Evolutionary conservation across 1,140 invertebrate genomes (phyloP).

Genomic region (Luehdorfia chinensis): DNA sequence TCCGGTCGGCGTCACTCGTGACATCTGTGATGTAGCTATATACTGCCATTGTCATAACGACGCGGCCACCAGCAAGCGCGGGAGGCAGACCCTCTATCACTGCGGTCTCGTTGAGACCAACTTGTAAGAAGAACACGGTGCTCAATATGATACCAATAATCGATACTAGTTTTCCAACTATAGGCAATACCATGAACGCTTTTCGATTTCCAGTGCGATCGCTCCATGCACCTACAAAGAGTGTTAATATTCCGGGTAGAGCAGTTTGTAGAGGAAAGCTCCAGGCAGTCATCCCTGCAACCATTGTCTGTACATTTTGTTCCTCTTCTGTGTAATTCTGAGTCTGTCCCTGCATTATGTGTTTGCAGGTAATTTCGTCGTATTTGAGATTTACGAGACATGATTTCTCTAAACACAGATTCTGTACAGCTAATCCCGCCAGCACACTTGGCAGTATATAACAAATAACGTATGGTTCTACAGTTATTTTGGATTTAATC

Average conservation of each 20-base stretch:
- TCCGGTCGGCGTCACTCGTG: slow-evolving; percentile 77
- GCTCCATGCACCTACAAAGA: slow-evolving; percentile 81
- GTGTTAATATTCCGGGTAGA: slow-evolving; percentile 76
- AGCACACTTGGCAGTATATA: slow-evolving; percentile 78
- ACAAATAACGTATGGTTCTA: slow-evolving; percentile 78
- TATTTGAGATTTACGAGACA: slow-evolving; percentile 79
- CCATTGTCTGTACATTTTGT: slow-evolving; percentile 75
- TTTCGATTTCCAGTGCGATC: slow-evolving; percentile 79
- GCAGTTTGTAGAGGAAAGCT: slow-evolving; percentile 78
- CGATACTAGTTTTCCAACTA: slow-evolving; percentile 76
- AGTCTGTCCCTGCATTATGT: slow-evolving; percentile 70
- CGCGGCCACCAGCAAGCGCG: slow-evolving; percentile 77
- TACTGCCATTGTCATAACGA: slow-evolving; percentile 78
- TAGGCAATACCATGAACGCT: slow-evolving; percentile 78
- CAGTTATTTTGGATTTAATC: slow-evolving; percentile 72
- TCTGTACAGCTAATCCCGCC: slow-evolving; percentile 76
- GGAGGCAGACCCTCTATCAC: slow-evolving; percentile 77
- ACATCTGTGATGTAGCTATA: slow-evolving; percentile 80
- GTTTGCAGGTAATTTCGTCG: slow-evolving; percentile 73
- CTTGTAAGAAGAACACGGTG: slow-evolving; percentile 76
- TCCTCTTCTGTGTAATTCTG: slow-evolving; percentile 71
- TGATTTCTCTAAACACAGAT: slow-evolving; percentile 80
- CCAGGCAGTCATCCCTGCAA: slow-evolving; percentile 78
- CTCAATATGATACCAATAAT: slow-evolving; percentile 75
- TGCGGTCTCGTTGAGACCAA: slow-evolving; percentile 76